phyloP scores from a whole-genome alignment of 1,140 invertebrate genomes.

The Pygmarrhopalites habei region DNA sequence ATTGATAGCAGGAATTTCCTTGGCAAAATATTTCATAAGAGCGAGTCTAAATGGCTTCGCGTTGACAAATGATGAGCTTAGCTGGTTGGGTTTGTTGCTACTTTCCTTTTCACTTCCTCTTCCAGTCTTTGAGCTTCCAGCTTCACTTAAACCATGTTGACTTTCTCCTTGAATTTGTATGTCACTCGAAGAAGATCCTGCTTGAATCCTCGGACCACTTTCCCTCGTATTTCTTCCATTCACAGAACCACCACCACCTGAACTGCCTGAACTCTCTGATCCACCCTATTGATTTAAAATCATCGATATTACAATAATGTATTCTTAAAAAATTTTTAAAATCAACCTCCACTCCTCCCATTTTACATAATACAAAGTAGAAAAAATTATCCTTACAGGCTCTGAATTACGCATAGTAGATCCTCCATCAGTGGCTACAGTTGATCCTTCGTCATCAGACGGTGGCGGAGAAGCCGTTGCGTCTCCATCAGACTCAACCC shows the following conservation, averaged over 20 bases:
- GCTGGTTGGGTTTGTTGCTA: neutral
- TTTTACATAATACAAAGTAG: slow-evolving; percentile 12
- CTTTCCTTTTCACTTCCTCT: neutral
- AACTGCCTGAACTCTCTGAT: slow-evolving; percentile 38
- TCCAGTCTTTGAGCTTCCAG: neutral
- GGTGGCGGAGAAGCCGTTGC: slow-evolving; percentile 74
- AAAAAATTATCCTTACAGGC: too few relatives aligned
- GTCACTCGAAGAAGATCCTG: neutral
- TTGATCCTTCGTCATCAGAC: slow-evolving; percentile 90
- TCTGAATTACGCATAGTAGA: slow-evolving; percentile 83
- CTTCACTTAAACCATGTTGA: neutral
- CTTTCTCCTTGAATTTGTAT: neutral
- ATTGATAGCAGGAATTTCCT: slow-evolving; percentile 54
- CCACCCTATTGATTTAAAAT: slow-evolving; percentile 35
- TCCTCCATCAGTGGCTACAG: slow-evolving; percentile 84
- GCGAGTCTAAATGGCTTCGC: slow-evolving; percentile 55
- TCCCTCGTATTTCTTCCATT: slow-evolving; percentile 18
- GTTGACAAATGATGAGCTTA: neutral
- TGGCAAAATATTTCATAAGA: slow-evolving; percentile 57
- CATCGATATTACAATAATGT: too few relatives aligned
- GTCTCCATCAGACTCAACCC: slow-evolving; percentile 64
- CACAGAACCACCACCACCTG: slow-evolving; percentile 28
- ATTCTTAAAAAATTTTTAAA: too few relatives aligned
- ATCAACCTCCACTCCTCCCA: neutral
- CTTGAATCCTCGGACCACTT: neutral